phyloP scores from a whole-genome alignment of 2,888 invertebrate species.

The Eutolmus rufibarbis region DNA sequence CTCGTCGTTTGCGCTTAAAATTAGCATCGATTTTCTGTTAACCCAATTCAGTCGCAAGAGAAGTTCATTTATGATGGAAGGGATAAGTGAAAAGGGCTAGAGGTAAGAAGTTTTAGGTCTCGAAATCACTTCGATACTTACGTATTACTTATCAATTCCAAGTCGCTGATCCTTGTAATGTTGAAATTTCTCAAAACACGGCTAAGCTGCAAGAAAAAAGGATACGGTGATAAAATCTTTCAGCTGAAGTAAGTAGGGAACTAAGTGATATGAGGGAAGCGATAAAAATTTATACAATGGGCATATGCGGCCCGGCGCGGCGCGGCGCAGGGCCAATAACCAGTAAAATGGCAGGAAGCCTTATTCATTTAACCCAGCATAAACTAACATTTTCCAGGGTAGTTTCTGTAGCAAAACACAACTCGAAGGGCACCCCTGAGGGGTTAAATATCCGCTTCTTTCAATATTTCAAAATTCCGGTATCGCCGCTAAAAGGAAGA shows the following conservation, averaged over 20 bases:
- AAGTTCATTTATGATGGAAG: not conserved
- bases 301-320: not conserved
- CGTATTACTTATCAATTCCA: slow-evolving; percentile 72
- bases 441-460: not conserved
- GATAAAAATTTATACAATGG: not conserved
- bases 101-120: not conserved
- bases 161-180: slow-evolving; percentile 72
- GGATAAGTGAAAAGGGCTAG: not conserved
- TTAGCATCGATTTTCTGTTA: not conserved
- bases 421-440: not conserved
- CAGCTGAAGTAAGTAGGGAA: not conserved
- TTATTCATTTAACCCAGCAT: slow-evolving; percentile 15
- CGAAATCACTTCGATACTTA: slow-evolving; percentile 60
- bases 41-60: not conserved
- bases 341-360: not conserved
- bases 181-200: slow-evolving; percentile 72
- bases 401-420: not conserved
- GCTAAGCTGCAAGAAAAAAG: slow-evolving; percentile 66
- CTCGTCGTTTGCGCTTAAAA: not conserved
- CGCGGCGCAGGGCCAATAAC: not conserved
- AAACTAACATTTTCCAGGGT: not conserved
- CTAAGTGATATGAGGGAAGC: not conserved
- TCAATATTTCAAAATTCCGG: slow-evolving; percentile 20
- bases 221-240: slow-evolving; percentile 30
- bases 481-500: not conserved